Percentiles rank a stretch among this genome's conserved stretches.
phyloP scores from a whole-genome alignment of 2,888 invertebrate genomes.

The Polylopha cassiicola region DNA sequence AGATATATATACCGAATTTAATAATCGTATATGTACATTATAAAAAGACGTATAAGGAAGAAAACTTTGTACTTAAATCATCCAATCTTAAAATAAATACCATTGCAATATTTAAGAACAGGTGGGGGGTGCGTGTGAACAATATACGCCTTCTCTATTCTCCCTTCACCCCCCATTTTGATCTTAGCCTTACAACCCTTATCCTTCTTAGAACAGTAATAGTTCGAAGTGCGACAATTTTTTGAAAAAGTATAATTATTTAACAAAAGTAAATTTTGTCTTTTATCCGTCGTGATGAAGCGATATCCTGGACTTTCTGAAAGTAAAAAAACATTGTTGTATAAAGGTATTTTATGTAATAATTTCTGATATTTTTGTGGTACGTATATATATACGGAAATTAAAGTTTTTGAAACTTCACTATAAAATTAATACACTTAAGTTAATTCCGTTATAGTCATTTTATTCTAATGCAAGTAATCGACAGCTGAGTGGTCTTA shows the following conservation, averaged over 20 bases:
- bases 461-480: too few relatives aligned
- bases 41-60: too few relatives aligned
- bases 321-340: neutral
- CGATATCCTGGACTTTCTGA: neutral
- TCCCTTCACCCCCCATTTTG: neutral
- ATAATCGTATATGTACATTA: too few relatives aligned
- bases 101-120: neutral
- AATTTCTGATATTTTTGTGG: too few relatives aligned
- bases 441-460: too few relatives aligned
- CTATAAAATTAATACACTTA: too few relatives aligned
- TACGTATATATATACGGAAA: too few relatives aligned
- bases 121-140: slow-evolving; percentile 4
- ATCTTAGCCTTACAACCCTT: slow-evolving; percentile 7
- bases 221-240: slow-evolving; percentile 1
- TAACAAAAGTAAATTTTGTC: slow-evolving; percentile 4
- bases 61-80: too few relatives aligned
- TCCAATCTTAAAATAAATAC: neutral
- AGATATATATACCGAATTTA: too few relatives aligned
- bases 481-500: too few relatives aligned
- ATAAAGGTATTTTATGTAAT: too few relatives aligned
- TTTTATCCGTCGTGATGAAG: slow-evolving; percentile 1
- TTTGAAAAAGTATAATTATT: slow-evolving; percentile 11
- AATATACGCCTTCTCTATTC: neutral
- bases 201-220: slow-evolving; percentile 13
- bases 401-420: too few relatives aligned